phyloP scores from a whole-genome alignment of 2,797 vertebrate species.

The Anguilla marmorata region DNA sequence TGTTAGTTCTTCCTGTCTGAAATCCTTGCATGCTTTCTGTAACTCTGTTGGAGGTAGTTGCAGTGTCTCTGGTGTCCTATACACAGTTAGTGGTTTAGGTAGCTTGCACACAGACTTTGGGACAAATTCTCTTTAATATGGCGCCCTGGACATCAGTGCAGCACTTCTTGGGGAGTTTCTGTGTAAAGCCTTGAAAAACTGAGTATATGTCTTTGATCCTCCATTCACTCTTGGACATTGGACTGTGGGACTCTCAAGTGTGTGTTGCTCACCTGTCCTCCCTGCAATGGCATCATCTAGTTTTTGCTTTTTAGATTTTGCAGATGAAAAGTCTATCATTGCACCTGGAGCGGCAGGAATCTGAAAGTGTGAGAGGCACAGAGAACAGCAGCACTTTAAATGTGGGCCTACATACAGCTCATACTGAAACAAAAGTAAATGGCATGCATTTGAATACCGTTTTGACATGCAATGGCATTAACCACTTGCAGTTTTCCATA shows the following conservation, averaged over 20 bases:
- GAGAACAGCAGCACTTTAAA: not conserved
- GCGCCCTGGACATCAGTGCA: constrained; percentile 23
- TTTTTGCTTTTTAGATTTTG: constrained; percentile 26
- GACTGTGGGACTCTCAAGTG: constrained; percentile 13
- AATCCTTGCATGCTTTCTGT: constrained; percentile 21
- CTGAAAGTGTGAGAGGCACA: constrained; percentile 27
- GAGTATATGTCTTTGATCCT: constrained; percentile 10
- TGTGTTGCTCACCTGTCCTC: constrained; percentile 22
- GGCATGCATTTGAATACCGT: not conserved
- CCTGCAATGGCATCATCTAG: constrained; percentile 29
- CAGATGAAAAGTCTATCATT: constrained; percentile 3
- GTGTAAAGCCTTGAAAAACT: constrained; percentile 23
- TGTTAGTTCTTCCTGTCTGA: constrained; percentile 24
- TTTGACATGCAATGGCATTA: constrained; percentile 35
- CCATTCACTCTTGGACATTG: constrained; percentile 28
- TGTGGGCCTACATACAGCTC: not conserved
- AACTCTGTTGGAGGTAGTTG: constrained; percentile 28
- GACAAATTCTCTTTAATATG: constrained; percentile 14
- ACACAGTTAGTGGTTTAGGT: constrained; percentile 10
- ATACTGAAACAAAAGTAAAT: not conserved
- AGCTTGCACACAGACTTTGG: constrained; percentile 19
- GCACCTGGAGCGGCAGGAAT: constrained; percentile 31
- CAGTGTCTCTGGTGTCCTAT: constrained; percentile 29
- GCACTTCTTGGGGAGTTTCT: constrained; percentile 30
- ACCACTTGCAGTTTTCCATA: constrained; percentile 34